Evolutionary conservation across 35 echinoderm and acorn worm species (phyloP), one percentile per base, ranked within the genome.

Genomic region (Ptychodera flava): DNA sequence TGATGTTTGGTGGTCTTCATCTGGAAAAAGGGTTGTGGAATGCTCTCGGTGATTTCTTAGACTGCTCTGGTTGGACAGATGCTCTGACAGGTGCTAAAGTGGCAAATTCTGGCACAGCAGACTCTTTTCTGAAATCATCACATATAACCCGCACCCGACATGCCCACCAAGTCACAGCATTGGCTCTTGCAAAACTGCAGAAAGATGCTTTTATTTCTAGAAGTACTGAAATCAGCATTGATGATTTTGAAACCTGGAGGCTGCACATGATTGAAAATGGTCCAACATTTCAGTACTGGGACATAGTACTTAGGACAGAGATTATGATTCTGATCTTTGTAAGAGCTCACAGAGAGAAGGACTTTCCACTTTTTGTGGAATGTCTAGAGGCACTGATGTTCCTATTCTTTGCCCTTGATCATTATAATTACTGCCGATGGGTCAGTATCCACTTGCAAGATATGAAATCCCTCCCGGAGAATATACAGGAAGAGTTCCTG

Each of bases 1-100:
- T 92, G 0, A 92, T 92, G 87, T 53, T 89, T 32, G 86, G 91
- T 1, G 91, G 91, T 10, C 35, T 92, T 1, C 87, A 89, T 31
- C 79, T 88, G 28, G 86, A 92, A 38, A 88, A 80, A 82, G 86
- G n/a, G n/a, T 15, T 91, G 33, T 35, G 1, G 87, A 89, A 89
- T 1, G 76, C 29, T 64, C 16, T 78, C 31, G 87, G 79, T 28
- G 29, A 89, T 77, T 80, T 53, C 34, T 32, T 89, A 32, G 35
- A 76, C 35, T 80, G 88, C 30, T 81, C 85, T 33, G 83, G 76
- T 30, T 91, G 89, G 84, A 10, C 80, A 81, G 78, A 79, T 0
- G 78, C 89, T 32, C 80, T 85, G 29, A 31, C 45, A 16, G 28
- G 80, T 33, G 83, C 84, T 33, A 79, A 91, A 14, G 38, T 86